Base-by-base conservation (phyloP, 2,888 invertebrate species). In the Coecobrya sp. region DNA sequence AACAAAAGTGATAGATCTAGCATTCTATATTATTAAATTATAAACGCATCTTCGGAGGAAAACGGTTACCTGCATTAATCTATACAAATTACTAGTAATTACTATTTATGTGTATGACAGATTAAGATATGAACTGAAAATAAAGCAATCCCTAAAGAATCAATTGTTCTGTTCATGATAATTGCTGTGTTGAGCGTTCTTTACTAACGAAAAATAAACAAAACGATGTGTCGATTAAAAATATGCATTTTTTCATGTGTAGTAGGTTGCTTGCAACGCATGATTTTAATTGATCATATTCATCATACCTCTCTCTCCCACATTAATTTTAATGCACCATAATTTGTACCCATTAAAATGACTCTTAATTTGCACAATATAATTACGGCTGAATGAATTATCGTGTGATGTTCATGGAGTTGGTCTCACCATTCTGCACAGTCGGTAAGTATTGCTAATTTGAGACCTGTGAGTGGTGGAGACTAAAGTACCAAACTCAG, bases 341-440 rank as follows among this genome's bases (percentile, higher is more conserved):
- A 88, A 88, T 79, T 79, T 88, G 55, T 49, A 62, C 65, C 5
- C 45, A n/a, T 49, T 79, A 79, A 87, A 62, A 79, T 88, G 65
- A 0, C 65, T 25, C 62, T 87, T 87, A 76, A n/a, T 42, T 49
- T 0, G 13, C 49, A 27, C 42, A 88, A 62, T 65, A 62, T 62
- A 88, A 79, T 88, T 62, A 65, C 19, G 8, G 68, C 25, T 85
- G 27, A 52, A n/a, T 79, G 79, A 79, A n/a, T 52, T 52, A 79
- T 79, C 79, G 52, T 52, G 49, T 79, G 79, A 79, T 76, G 73
- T 22, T 49, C n/a, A 22, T 22, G 11, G 25, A 70, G n/a, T 85
- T 16, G 22, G 70, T 73, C 73, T 86, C 86, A 86, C 52, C 30
- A 45, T 36, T n/a, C 70, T 36, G 8, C 70, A 70, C 42, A 42